Conservation (phyloP, 2,113 vertebrate species). For the Cryptoleucopteryx plumbea region DNA sequence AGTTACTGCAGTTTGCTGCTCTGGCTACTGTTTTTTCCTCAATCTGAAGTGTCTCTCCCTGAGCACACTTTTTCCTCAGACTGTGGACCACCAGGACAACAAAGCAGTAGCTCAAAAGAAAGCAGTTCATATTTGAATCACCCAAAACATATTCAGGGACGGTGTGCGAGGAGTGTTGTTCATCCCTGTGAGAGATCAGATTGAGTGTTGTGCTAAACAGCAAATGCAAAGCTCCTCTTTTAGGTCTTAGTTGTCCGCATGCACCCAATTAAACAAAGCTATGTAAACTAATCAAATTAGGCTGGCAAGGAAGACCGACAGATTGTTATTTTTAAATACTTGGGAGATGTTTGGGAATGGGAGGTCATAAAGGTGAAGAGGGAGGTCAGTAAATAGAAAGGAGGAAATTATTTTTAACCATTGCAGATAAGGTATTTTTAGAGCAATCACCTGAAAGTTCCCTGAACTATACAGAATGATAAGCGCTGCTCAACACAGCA, state of each 20-base stretch:
- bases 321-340: constrained; percentile 15
- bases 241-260: not conserved
- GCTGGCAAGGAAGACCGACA: not conserved
- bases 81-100: not conserved
- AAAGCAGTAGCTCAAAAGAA: not conserved
- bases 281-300: not conserved
- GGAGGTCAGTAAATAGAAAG: constrained; percentile 41
- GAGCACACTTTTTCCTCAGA: not conserved
- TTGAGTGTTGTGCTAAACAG: not conserved
- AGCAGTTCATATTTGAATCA: not conserved
- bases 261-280: not conserved
- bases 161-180: not conserved
- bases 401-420: constrained; percentile 42
- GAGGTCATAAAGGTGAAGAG: constrained; percentile 6
- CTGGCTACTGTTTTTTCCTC: not conserved
- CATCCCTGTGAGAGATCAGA: not conserved
- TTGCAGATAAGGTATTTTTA: constrained; percentile 56
- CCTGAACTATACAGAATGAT: not conserved
- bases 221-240: not conserved
- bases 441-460: constrained; percentile 51
- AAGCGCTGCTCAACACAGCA: not conserved
- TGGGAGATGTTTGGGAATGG: not conserved
- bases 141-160: not conserved
- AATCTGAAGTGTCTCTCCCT: not conserved
- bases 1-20: not conserved